Conservation (phyloP, 2,113 vertebrate genomes). For the Murina feae region DNA sequence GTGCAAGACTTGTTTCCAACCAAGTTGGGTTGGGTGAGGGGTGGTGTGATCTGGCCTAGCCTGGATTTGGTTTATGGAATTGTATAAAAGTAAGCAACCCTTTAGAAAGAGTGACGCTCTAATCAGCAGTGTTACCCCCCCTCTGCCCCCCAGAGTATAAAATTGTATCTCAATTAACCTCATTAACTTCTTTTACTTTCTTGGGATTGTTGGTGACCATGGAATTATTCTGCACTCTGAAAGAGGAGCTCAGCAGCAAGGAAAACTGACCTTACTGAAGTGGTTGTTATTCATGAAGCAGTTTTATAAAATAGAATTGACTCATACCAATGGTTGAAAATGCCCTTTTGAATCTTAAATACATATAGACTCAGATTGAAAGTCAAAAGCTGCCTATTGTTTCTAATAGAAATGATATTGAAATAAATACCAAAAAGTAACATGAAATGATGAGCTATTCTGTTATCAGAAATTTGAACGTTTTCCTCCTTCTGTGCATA, state of each 20-base stretch:
- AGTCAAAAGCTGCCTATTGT: conserved; percentile 15
- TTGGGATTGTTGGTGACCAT: neutral
- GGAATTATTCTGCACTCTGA: conserved; percentile 15
- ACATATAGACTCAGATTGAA: neutral
- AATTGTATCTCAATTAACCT: neutral
- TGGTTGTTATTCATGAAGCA: neutral
- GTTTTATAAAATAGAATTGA: conserved; percentile 9
- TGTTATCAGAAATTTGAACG: conserved; percentile 8
- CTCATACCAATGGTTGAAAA: neutral
- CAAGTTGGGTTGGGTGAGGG: neutral
- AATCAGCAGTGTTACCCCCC: neutral
- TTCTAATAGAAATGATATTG: conserved; percentile 17
- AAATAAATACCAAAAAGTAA: conserved; percentile 29
- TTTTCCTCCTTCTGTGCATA: neutral
- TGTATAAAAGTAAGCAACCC: too few species aligned
- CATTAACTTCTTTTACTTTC: conserved; percentile 17
- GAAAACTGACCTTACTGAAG: neutral
- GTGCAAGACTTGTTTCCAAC: neutral
- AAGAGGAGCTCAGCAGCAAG: neutral
- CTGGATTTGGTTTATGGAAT: neutral
- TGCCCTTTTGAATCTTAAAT: neutral
- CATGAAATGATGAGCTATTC: neutral
- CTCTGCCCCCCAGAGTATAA: neutral
- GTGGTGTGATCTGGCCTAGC: neutral
- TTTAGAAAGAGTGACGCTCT: neutral